phyloP scores from a whole-genome alignment of 2,113 vertebrate genomes.

The Bothrops jararaca region DNA sequence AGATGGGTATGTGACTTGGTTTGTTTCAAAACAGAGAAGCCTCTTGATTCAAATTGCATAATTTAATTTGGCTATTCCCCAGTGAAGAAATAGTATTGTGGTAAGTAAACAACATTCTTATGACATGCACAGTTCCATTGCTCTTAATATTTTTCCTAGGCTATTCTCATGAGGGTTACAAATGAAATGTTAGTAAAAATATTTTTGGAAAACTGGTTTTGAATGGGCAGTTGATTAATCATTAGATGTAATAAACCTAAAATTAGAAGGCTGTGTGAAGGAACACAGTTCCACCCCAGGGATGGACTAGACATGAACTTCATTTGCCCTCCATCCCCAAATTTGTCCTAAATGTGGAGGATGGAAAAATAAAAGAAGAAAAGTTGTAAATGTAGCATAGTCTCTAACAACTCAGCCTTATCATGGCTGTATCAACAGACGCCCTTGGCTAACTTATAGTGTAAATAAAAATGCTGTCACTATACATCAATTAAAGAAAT shows the following conservation, averaged over 20 bases:
- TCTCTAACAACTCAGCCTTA: background rate
- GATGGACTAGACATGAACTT: background rate
- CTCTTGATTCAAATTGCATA: background rate
- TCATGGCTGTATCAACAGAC: background rate
- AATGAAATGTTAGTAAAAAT: conserved; percentile 23
- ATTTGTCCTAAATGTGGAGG: background rate
- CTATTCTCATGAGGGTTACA: conserved; percentile 34
- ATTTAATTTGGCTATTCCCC: conserved; percentile 21
- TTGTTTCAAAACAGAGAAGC: background rate
- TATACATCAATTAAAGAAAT: background rate
- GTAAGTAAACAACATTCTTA: background rate
- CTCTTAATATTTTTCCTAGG: background rate
- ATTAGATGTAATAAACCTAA: conserved; percentile 42
- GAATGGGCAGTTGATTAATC: conserved; percentile 22
- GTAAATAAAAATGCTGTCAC: background rate
- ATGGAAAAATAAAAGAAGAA: background rate
- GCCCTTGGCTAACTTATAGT: background rate
- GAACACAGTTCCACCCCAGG: conserved; percentile 35
- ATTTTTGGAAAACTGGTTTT: conserved; percentile 35
- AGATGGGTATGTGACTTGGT: background rate
- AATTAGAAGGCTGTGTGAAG: conserved; percentile 41
- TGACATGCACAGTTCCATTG: background rate
- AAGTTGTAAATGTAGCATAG: background rate
- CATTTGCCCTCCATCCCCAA: background rate
- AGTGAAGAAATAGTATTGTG: conserved; percentile 4